Evolutionary conservation across 1,140 invertebrate genomes (phyloP), one percentile per base, ranked within the genome.

Genomic region (Drosophila gunungcola): DNA sequence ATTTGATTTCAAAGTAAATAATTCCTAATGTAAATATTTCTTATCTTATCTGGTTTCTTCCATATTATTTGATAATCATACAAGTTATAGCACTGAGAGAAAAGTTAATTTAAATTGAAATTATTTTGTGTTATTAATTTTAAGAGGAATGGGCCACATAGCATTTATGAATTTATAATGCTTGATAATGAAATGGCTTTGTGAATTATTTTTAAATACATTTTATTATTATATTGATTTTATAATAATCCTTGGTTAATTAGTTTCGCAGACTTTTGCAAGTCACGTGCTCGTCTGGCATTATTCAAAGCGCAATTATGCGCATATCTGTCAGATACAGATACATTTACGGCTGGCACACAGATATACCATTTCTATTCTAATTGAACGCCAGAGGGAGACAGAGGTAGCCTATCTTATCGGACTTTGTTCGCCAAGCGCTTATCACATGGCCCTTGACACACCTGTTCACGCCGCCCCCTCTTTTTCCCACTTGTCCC

Each of bases 401-500:
- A 21, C 3, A 32, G 29, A 32, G 9, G 51, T 3, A 32, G 53
- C 16, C n/a, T 72, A 72, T 72, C 68, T 72, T 72, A 72, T 72
- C 68, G 38, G 6, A 27, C 41, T 55, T 39, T 36, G 38, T 72
- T 41, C 29, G 36, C 63, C 49, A 36, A 21, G n/a, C 2, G 52
- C 64, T 70, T 72, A 72, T 72, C 68, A 57, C 36, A 48, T 69
- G 52, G 68, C 68, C 68, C 68, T 72, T 72, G 68, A 72, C 68
- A 70, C 68, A 72, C 68, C 68, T 72, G 67, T 48, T 54, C 41
- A 49, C 42, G 49, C 42, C 42, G 42, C 65, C 41, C 29, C 36
- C 67, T 5, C 42, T 7, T 7, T 7, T 32, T 29, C 42, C n/a
- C 34, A 32, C 6, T 2, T 5, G 4, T 36, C 16, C 16, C 16